Evolutionary conservation across 2,113 vertebrate genomes (phyloP), one percentile per base, ranked within the genome.

Genomic region (Arizona elegans): DNA sequence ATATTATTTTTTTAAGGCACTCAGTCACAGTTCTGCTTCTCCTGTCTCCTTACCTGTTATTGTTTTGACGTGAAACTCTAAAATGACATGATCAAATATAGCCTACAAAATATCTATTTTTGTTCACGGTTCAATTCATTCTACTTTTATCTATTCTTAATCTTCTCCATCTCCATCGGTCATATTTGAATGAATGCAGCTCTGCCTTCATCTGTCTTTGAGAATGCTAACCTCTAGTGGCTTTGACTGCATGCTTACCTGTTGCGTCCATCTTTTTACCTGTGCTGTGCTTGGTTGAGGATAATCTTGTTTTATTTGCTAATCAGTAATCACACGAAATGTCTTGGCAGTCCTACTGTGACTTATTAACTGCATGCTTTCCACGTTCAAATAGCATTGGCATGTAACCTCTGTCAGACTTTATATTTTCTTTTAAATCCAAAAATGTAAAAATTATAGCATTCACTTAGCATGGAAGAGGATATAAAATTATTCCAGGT

Each of bases 181-280:
- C 90, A 87, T 26, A 59, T 26, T 33, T 26, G 19, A 38, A 86
- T 62, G 90, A 38, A 86, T 88, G 70, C n/a, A 59, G 75, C 33
- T 81, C 2, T 19, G 75, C 19, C 75, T 43, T 92, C 9, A 0
- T 85, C 33, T 93, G 75, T 90, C 91, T 92, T 92, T 91, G 90
- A 55, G 87, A 90, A 94, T 94, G 75, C 62, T 94, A 91, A 90
- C 87, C 93, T 89, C 58, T 91, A 93, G 65, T 92, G 91, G 91
- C 88, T 10, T 92, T 94, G 56, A 29, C 86, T 81, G 89, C 92
- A 94, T 95, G 96, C 94, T 94, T 91, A 92, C 93, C 81, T 91
- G 81, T 92, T 70, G 92, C 91, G 90, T 90, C 88, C 58, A 13
- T 94, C 85, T 94, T 50, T 93, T 93, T 95, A 89, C 81, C 93